phyloP scores from a whole-genome alignment of 2,888 invertebrate species.

The Limnephilus rhombicus region DNA sequence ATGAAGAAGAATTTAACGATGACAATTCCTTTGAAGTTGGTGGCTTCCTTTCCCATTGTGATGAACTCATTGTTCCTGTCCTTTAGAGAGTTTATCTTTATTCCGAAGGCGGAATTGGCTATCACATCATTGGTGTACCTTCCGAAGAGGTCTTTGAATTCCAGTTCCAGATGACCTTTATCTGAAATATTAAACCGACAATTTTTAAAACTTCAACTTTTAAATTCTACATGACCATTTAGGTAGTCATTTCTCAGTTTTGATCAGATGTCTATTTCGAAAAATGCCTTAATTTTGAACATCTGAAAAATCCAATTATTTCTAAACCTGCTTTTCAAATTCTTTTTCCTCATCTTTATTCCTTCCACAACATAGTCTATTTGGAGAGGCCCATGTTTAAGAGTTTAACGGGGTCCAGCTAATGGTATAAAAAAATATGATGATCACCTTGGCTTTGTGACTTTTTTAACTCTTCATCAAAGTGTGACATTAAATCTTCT shows the following conservation, averaged over 20 bases:
- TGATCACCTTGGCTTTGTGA: not conserved
- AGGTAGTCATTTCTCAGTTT: no score
- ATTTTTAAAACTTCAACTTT: no score
- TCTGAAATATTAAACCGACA: not conserved
- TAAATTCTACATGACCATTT: no score
- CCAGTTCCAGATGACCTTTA: constrained; percentile 32
- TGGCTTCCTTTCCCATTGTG: constrained; percentile 67
- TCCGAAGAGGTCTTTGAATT: constrained; percentile 53
- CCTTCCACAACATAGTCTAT: not conserved
- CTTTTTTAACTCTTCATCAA: constrained; percentile 69
- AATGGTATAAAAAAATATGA: not conserved
- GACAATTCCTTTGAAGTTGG: constrained; percentile 47
- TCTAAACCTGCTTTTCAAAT: no score
- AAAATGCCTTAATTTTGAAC: no score
- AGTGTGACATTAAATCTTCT: constrained; percentile 69
- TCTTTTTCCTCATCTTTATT: no score
- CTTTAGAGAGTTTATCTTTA: constrained; percentile 52
- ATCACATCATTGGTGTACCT: constrained; percentile 56
- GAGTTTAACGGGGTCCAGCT: not conserved
- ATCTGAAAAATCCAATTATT: no score
- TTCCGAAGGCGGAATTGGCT: constrained; percentile 52
- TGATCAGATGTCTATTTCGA: no score
- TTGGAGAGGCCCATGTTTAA: not conserved
- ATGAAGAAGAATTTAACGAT: constrained; percentile 43
- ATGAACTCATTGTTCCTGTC: constrained; percentile 65